These are phyloP conservation scores for Anableps anableps DNA, from an alignment of 2,797 vertebrate genomes.

Conservation along the genomic window DNA sequence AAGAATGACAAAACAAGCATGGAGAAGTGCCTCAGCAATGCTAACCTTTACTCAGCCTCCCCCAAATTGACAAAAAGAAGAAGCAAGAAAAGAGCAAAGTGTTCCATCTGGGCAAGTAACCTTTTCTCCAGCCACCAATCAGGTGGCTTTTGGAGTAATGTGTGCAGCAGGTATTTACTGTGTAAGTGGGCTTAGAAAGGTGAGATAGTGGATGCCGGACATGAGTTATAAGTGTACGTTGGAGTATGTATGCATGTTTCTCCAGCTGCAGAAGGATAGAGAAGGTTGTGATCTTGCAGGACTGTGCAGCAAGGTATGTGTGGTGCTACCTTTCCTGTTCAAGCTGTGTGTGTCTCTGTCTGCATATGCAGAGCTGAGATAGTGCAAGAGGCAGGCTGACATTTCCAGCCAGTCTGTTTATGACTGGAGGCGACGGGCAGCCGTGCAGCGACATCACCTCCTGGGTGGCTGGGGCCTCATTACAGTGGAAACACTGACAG, in stretches of 20 bases:
- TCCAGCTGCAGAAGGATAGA: conserved; percentile 2
- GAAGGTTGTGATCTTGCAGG: conserved; percentile 13
- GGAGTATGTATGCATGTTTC: not conserved
- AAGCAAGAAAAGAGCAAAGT: conserved; percentile 63
- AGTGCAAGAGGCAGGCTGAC: conserved; percentile 53
- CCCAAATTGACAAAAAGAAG: conserved; percentile 67
- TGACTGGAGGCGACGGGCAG: conserved; percentile 52
- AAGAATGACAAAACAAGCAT: conserved; percentile 33
- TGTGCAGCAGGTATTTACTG: conserved; percentile 40
- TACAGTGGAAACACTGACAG: conserved; percentile 50
- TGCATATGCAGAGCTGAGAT: conserved; percentile 25
- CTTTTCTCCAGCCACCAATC: conserved; percentile 67
- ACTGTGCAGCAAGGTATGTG: conserved; percentile 18
- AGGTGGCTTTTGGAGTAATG: conserved; percentile 28
- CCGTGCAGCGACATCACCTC: conserved; percentile 61
- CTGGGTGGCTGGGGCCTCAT: conserved; percentile 62
- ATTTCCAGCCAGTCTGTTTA: conserved; percentile 65
- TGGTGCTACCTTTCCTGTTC: conserved; percentile 18
- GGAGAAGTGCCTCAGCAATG: conserved; percentile 48
- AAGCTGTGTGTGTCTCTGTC: conserved; percentile 13
- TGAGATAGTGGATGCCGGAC: not conserved
- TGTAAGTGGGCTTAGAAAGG: not conserved
- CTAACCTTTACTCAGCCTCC: conserved; percentile 70
- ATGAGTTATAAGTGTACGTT: not conserved
- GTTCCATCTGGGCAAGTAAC: conserved; percentile 69